Evolutionary conservation across 2,888 invertebrate species (phyloP), one percentile per base, ranked within the genome.

Genomic region (Drosophila hamatofila): DNA sequence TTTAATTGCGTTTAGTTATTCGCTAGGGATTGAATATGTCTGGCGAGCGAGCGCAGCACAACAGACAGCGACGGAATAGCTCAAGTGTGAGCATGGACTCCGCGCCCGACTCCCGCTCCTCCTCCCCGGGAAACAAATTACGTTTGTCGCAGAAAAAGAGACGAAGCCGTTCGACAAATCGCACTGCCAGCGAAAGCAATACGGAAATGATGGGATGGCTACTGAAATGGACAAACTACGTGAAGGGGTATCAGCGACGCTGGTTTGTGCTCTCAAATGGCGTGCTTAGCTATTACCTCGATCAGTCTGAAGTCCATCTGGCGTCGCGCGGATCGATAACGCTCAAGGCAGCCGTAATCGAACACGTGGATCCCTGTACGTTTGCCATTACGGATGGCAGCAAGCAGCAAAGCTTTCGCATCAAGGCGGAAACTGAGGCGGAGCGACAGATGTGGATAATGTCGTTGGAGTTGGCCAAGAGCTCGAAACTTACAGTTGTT

Each of bases 201-300:
- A 92, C 92, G 60, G 92, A 93, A 86, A 92, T 92, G 92, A 92
- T 91, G 72, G 99, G 99, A 72, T 99, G 98, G 98, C 95, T 99
- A 51, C 97, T 97, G 92, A 99, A 99, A 93, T 99, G 99, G 99
- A 99, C 99, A 75, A 99, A 99, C 94, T 99, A 99, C 93, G 94
- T 99, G 75, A 98, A 98, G 94, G 97, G 99, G 90, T 99, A 99
- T 94, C 99, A 99, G 93, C 96, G 98, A 93, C 95, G 99, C 91
- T 99, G 99, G 99, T 99, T 99, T 94, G 99, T 99, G 90, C 95
- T 99, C 92, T 97, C 98, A 91, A 97, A 98, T 94, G 98, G 98
- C 92, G 95, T 97, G 89, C 95, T 99, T 91, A 98, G 98, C 75
- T 92, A 92, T 92, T 94, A 78, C 93, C 99, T 99, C 94, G 98